These are phyloP conservation scores for Etheostoma nigrum DNA, from an alignment of 2,797 vertebrate genomes.

Conservation along the genomic window DNA sequence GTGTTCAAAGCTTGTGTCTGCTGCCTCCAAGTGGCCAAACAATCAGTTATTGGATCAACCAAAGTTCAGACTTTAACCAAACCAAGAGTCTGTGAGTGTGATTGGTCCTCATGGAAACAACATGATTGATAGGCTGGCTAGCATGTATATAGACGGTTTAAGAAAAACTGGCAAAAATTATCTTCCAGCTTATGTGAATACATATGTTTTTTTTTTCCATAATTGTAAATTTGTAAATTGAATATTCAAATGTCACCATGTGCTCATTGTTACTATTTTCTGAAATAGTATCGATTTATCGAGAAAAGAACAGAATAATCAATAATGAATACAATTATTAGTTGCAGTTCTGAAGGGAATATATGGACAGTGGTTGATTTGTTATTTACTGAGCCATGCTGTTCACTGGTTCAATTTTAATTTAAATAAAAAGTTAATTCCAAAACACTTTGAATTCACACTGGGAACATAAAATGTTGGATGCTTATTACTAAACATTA, in stretches of 20 bases:
- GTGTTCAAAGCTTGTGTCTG: slow-evolving; percentile 6
- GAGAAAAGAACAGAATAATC: background rate
- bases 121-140: too few species aligned
- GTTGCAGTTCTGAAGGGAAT: background rate
- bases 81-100: too few species aligned
- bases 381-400: background rate
- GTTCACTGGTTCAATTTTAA: slow-evolving; percentile 3
- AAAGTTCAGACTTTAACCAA: too few species aligned
- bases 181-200: background rate
- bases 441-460: slow-evolving; percentile 42
- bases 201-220: background rate
- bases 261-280: background rate
- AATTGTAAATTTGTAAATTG: background rate
- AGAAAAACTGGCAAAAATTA: slow-evolving; percentile 5
- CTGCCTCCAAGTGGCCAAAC: background rate
- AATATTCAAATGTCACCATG: background rate
- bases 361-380: background rate
- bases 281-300: background rate
- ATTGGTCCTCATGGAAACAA: too few species aligned
- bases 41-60: background rate
- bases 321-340: background rate
- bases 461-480: slow-evolving; percentile 23
- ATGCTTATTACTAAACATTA: slow-evolving; percentile 42
- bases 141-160: background rate
- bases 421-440: slow-evolving; percentile 6